Evolutionary conservation across 2,113 vertebrate genomes (phyloP).

Genomic region (Oncorhynchus gorbuscha): DNA sequence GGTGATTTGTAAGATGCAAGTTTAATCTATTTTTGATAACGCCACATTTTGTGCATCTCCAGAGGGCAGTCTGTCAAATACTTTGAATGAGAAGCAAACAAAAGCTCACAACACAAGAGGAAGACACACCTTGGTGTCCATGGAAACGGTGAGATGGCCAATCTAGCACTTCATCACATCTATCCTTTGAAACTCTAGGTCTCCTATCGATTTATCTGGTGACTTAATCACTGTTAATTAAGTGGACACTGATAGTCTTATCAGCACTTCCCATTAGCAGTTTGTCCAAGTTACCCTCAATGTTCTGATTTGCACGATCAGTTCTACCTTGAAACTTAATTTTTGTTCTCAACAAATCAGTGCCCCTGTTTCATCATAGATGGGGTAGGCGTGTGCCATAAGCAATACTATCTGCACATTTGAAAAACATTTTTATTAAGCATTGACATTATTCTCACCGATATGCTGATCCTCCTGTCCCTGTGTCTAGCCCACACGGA

Average conservation of each 20-base stretch:
- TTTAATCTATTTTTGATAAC: neutral
- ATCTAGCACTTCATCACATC: neutral
- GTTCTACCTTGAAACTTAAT: neutral
- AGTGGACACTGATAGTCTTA: neutral
- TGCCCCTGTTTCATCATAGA: neutral
- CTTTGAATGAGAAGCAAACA: constrained; percentile 96
- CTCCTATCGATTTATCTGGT: neutral
- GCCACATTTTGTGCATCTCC: constrained; percentile 27
- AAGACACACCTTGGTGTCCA: constrained; percentile 77
- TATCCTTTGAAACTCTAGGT: neutral
- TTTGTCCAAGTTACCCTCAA: neutral
- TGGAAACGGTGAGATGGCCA: constrained; percentile 83
- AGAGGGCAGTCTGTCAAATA: constrained; percentile 96
- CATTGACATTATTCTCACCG: too few species aligned
- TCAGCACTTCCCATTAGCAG: neutral
- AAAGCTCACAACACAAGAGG: constrained; percentile 90
- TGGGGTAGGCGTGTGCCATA: too few species aligned
- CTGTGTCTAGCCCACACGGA: constrained; percentile 85
- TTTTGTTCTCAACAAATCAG: neutral
- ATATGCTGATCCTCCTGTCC: too few species aligned
- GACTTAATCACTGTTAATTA: neutral
- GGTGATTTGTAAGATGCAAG: too few species aligned
- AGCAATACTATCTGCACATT: too few species aligned
- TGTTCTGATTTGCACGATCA: neutral
- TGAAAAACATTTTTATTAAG: too few species aligned